A percentile compares a stretch with the other conserved stretches of the same genome.
Evolutionary conservation across 2,113 vertebrate genomes (phyloP).

Genomic region (Calidris pygmaea): DNA sequence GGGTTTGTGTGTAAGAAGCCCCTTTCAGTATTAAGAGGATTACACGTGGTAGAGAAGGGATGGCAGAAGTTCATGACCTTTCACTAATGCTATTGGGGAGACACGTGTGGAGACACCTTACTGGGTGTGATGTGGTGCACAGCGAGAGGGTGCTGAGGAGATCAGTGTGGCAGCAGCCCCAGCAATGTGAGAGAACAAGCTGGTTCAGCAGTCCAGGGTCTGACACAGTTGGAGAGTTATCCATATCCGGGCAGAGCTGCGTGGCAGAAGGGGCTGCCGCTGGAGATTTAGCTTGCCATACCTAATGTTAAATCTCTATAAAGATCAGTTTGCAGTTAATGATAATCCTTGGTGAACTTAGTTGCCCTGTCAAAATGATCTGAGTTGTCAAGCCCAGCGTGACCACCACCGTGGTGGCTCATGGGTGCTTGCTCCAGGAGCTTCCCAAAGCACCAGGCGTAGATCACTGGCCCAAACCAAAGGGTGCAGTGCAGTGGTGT

Average conservation of each 20-base stretch:
- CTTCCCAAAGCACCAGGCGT: background rate
- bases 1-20: background rate
- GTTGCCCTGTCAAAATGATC: background rate
- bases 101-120: background rate
- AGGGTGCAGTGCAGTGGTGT: background rate
- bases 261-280: background rate
- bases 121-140: background rate
- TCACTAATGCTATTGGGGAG: conserved; percentile 21
- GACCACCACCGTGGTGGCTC: fast-evolving
- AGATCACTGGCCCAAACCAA: background rate
- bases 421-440: background rate
- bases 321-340: background rate
- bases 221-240: background rate
- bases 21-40: conserved; percentile 48
- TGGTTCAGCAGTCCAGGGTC: background rate
- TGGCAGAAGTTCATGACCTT: background rate
- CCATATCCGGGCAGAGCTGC: background rate
- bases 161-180: background rate
- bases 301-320: background rate
- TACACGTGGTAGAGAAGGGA: background rate
- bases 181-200: conserved; percentile 4
- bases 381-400: background rate
- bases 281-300: background rate
- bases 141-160: background rate
- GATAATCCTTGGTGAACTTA: background rate